Conservation (phyloP, 1,140 invertebrate species). For the Penaeus japonicus region DNA sequence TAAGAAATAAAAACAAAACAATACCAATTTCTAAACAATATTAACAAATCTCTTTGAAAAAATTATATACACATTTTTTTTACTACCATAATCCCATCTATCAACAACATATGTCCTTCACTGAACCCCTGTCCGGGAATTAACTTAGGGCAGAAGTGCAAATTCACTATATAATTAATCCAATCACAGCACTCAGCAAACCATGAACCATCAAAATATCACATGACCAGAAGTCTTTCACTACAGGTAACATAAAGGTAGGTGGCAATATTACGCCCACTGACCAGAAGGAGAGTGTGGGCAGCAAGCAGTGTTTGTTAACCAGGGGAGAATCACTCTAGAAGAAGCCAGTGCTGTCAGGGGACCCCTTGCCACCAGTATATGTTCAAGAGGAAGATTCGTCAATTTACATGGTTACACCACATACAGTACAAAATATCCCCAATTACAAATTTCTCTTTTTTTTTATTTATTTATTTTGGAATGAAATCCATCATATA, state of each 20-base stretch:
- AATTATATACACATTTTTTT: slow-evolving; percentile 36
- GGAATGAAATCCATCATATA: slow-evolving; percentile 53
- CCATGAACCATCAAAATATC: slow-evolving; percentile 35
- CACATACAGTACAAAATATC: slow-evolving; percentile 50
- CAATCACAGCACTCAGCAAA: slow-evolving; percentile 20
- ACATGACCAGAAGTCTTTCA: slow-evolving; percentile 23
- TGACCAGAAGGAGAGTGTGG: neutral
- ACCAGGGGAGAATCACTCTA: slow-evolving; percentile 18
- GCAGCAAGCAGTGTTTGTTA: slow-evolving; percentile 4
- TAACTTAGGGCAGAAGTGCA: neutral
- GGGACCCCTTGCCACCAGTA: slow-evolving; percentile 46
- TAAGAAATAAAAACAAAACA: slow-evolving; percentile 34
- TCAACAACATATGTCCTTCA: slow-evolving; percentile 3
- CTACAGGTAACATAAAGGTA: neutral
- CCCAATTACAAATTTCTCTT: slow-evolving; percentile 50
- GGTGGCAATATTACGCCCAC: neutral
- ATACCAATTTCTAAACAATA: slow-evolving; percentile 36
- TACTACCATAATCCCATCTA: slow-evolving; percentile 11
- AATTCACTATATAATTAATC: neutral
- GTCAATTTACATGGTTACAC: slow-evolving; percentile 51
- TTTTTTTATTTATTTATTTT: too few species aligned
- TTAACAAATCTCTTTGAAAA: slow-evolving; percentile 28
- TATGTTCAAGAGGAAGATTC: slow-evolving; percentile 47
- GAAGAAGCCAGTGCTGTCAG: slow-evolving; percentile 19
- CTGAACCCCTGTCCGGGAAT: neutral